Percentiles rank a stretch among this genome's conserved stretches.
phyloP scores from a whole-genome alignment of 2,888 invertebrate species.

The Eupithecia subfuscata region DNA sequence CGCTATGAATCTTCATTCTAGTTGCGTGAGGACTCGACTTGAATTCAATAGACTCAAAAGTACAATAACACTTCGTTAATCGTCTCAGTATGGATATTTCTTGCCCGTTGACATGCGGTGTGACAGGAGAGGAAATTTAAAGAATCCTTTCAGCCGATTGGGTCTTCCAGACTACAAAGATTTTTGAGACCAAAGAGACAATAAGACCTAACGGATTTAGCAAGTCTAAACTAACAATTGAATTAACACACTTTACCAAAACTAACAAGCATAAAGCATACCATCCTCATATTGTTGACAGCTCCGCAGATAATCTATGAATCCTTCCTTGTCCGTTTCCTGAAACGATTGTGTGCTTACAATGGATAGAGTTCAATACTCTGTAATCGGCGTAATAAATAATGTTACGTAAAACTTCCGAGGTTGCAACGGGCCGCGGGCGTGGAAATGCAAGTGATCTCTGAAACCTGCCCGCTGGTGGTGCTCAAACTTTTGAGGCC shows the following conservation, averaged over 20 bases:
- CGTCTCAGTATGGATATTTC: background rate
- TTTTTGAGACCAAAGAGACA: too few species aligned
- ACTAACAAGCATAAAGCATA: slow-evolving; percentile 2
- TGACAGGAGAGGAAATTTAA: too few species aligned
- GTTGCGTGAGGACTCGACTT: background rate
- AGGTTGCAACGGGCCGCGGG: slow-evolving; percentile 49
- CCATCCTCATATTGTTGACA: slow-evolving; percentile 12
- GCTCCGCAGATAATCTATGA: background rate
- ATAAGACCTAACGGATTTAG: background rate
- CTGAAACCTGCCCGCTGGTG: slow-evolving; percentile 45
- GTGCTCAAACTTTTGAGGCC: slow-evolving; percentile 57
- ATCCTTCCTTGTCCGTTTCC: slow-evolving; percentile 11
- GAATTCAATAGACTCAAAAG: background rate
- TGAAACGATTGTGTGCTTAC: slow-evolving; percentile 11
- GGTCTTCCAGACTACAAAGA: too few species aligned
- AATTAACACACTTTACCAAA: background rate
- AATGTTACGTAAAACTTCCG: slow-evolving; percentile 47
- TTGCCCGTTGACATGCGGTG: background rate
- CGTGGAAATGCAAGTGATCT: slow-evolving; percentile 55
- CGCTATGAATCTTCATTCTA: background rate
- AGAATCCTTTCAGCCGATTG: background rate
- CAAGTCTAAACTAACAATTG: background rate
- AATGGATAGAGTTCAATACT: slow-evolving; percentile 31
- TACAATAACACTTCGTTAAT: background rate
- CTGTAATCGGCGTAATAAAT: slow-evolving; percentile 29